Conservation (phyloP, 2,888 invertebrate genomes). For the Lithodes maja region DNA sequence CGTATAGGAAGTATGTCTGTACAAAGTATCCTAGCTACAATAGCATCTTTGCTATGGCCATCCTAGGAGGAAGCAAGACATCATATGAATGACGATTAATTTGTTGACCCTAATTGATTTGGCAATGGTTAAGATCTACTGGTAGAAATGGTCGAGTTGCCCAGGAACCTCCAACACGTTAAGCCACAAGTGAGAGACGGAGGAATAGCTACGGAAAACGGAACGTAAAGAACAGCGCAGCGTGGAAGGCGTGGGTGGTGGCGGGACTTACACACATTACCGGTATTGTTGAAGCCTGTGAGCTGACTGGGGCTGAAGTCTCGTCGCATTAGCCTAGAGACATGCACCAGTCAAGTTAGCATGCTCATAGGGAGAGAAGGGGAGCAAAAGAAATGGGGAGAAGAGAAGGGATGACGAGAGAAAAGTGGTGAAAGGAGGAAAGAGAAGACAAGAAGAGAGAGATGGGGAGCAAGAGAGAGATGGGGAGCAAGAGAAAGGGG, state of each 20-base stretch:
- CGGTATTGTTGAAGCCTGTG: constrained; percentile 88
- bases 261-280: constrained; percentile 80
- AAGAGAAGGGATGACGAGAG: background rate
- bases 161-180: no score
- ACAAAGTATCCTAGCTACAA: no score
- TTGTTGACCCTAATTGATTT: no score
- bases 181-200: no score
- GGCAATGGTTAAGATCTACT: no score
- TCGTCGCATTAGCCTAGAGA: constrained; percentile 61
- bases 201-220: background rate
- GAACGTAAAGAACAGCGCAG: no score
- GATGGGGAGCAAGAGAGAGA: background rate
- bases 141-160: no score
- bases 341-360: constrained; percentile 62
- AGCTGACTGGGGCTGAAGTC: constrained; percentile 82
- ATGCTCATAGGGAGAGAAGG: constrained; percentile 32
- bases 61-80: no score
- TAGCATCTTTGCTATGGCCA: no score
- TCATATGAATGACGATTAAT: no score
- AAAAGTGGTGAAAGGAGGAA: background rate
- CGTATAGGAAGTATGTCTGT: no score
- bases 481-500: background rate
- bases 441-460: background rate
- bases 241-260: background rate
- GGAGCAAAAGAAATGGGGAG: background rate